A percentile compares a stretch with the other conserved stretches of the same genome.
Evolutionary conservation across 64 coral and sea anemone species (phyloP).

Genomic region (Actinia equina): DNA sequence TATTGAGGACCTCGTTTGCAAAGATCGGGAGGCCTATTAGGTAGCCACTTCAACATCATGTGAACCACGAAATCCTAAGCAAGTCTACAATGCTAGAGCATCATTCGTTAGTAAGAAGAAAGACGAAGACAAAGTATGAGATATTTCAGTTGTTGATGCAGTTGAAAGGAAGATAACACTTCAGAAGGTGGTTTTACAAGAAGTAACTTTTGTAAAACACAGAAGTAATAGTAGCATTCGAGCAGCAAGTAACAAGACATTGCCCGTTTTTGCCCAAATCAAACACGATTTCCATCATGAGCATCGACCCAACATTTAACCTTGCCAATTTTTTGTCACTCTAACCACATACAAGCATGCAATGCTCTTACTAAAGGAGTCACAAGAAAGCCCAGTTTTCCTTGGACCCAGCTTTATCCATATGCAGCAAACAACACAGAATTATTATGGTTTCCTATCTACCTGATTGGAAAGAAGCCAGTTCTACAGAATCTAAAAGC

Average conservation of each 20-base stretch:
- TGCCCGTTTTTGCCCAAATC: not conserved
- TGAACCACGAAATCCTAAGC: slow-evolving; percentile 43
- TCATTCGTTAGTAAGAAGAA: not conserved
- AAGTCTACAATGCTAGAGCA: slow-evolving; percentile 38
- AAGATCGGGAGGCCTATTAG: slow-evolving; percentile 23
- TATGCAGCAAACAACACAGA: slow-evolving; percentile 46
- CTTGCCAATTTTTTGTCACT: slow-evolving; percentile 43
- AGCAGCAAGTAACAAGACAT: slow-evolving; percentile 14
- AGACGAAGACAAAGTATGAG: slow-evolving; percentile 33
- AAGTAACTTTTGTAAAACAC: slow-evolving; percentile 38
- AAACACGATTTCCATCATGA: not conserved
- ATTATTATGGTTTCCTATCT: slow-evolving; percentile 36
- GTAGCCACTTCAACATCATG: not conserved
- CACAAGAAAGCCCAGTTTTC: slow-evolving; percentile 25
- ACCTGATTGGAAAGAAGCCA: slow-evolving; percentile 19
- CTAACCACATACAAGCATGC: slow-evolving; percentile 44
- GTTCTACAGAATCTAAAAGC: slow-evolving; percentile 22
- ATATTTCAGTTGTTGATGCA: slow-evolving; percentile 31
- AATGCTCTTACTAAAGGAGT: slow-evolving; percentile 13
- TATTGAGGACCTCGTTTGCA: slow-evolving; percentile 7
- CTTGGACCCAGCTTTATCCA: slow-evolving; percentile 40
- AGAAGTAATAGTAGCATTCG: slow-evolving; percentile 23
- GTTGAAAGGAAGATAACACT: slow-evolving; percentile 22
- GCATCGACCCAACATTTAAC: slow-evolving; percentile 48
- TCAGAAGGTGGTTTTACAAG: slow-evolving; percentile 27